phyloP scores from a whole-genome alignment of 2,113 vertebrate species.

The Antechinus stuartii region DNA sequence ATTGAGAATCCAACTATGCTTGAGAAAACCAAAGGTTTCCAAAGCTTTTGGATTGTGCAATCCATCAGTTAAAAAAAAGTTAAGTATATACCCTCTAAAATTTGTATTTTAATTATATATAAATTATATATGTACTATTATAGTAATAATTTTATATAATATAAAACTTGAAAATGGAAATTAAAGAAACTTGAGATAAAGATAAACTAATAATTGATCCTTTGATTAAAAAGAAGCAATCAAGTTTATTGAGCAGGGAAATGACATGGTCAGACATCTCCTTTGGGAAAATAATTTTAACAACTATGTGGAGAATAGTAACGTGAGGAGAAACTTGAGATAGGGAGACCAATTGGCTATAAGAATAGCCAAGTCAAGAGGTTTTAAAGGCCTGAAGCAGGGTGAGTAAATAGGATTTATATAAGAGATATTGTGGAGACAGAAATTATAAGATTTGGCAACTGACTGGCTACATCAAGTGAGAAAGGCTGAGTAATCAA shows the following conservation, averaged over 20 bases:
- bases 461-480: not conserved
- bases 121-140: not conserved
- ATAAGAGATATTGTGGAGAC: not conserved
- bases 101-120: not conserved
- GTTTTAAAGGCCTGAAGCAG: not conserved
- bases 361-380: not conserved
- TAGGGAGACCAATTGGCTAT: not conserved
- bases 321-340: not conserved
- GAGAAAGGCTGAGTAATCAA: not conserved
- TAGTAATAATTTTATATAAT: not conserved
- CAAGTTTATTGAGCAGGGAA: not conserved
- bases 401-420: not conserved
- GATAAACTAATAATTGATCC: not conserved
- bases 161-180: not conserved
- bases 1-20: not conserved
- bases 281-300: no score
- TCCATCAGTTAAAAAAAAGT: not conserved
- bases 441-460: not conserved
- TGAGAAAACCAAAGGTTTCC: not conserved
- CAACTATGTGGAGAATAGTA: not conserved
- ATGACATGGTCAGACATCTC: no score
- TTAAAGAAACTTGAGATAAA: not conserved
- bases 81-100: not conserved
- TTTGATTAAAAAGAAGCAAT: not conserved
- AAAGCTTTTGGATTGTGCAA: not conserved